Conservation (phyloP, 2,797 vertebrate species). For the Lagodon rhomboides region DNA sequence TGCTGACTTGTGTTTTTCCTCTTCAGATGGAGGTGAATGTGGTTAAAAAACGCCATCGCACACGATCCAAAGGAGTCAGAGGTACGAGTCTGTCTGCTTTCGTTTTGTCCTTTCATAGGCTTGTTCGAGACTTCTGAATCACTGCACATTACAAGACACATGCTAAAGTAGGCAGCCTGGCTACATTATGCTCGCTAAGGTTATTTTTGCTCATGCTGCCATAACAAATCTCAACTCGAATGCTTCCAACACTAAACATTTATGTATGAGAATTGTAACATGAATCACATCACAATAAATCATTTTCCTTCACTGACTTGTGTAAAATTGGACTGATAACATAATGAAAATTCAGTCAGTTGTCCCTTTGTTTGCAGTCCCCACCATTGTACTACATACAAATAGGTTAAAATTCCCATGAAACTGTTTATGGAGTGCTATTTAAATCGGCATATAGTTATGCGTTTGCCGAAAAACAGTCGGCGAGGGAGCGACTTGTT, state of each 20-base stretch:
- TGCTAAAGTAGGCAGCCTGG: not conserved
- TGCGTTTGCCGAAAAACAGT: no score
- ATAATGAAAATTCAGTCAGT: not conserved
- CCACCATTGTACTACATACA: not conserved
- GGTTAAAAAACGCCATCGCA: conserved; percentile 96
- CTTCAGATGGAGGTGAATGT: conserved; percentile 96
- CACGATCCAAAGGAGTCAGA: conserved; percentile 97
- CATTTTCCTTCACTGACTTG: no score
- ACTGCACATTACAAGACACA: not conserved
- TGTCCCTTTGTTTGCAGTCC: not conserved
- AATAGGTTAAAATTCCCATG: not conserved
- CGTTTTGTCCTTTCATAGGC: not conserved
- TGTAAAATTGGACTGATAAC: no score
- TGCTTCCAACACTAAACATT: no score
- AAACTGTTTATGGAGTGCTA: no score
- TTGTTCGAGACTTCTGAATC: not conserved
- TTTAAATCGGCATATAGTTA: no score
- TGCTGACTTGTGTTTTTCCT: conserved; percentile 33
- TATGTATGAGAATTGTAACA: not conserved
- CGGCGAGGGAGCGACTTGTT: no score
- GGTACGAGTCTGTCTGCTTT: conserved; percentile 81
- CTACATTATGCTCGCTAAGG: not conserved
- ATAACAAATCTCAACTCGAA: no score
- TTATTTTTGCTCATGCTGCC: no score
- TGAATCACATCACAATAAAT: not conserved